Percentiles rank a stretch among this genome's conserved stretches.
Conservation (phyloP, 2,888 invertebrate species). For the Muschampia plurimacula region DNA sequence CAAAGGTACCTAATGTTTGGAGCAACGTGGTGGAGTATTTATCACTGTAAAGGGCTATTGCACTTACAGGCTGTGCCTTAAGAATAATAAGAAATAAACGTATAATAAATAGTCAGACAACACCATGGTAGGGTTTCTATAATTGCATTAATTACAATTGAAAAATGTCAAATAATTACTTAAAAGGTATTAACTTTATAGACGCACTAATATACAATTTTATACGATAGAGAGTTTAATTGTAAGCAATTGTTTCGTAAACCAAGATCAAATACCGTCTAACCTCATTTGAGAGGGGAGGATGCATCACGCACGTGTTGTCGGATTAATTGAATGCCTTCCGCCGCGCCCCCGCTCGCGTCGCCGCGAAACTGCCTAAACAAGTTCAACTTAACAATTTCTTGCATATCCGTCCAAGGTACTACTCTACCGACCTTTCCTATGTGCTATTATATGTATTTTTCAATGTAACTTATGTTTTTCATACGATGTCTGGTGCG, state of each 20-base stretch:
- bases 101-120: background rate
- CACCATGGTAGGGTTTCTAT: background rate
- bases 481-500: slow-evolving; percentile 71
- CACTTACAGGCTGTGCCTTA: too few relatives aligned
- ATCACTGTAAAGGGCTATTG: too few relatives aligned
- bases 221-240: slow-evolving; percentile 42
- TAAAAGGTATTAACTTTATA: too few relatives aligned
- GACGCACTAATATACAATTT: slow-evolving; percentile 24
- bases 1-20: too few relatives aligned
- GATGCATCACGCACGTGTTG: slow-evolving; percentile 81
- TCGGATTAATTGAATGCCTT: slow-evolving; percentile 77
- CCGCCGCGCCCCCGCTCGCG: slow-evolving; percentile 52
- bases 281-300: slow-evolving; percentile 54
- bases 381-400: slow-evolving; percentile 51
- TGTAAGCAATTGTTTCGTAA: slow-evolving; percentile 60
- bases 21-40: too few relatives aligned
- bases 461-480: slow-evolving; percentile 53
- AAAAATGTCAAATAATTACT: too few relatives aligned
- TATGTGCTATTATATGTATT: slow-evolving; percentile 48
- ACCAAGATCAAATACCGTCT: slow-evolving; percentile 64
- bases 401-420: slow-evolving; percentile 50
- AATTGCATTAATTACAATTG: too few relatives aligned
- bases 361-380: slow-evolving; percentile 56
- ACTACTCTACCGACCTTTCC: slow-evolving; percentile 46
- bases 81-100: background rate